These are phyloP conservation scores for Laupala kohalensis DNA, from an alignment of 1,140 invertebrate genomes.

Conservation along the genomic window DNA sequence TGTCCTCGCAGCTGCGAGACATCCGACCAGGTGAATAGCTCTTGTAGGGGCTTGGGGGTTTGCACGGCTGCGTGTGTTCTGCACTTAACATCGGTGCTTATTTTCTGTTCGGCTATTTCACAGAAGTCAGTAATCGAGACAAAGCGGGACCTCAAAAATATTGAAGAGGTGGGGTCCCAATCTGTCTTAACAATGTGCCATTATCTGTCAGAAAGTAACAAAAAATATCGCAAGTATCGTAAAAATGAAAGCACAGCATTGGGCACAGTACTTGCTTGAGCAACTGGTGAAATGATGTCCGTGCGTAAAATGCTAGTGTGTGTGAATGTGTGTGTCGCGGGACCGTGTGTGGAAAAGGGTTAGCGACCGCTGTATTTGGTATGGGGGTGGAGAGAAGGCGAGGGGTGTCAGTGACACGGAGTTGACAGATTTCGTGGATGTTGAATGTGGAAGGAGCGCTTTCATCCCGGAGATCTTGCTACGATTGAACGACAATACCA, in stretches of 20 bases:
- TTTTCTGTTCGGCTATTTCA: background rate
- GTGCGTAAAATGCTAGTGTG: too few species aligned
- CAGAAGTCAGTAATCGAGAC: background rate
- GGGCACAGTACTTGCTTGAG: background rate
- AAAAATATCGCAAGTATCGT: background rate
- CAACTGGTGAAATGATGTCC: background rate
- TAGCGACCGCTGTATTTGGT: background rate
- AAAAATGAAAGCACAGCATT: background rate
- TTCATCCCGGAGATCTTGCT: background rate
- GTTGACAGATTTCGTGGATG: background rate
- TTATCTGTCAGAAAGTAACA: background rate
- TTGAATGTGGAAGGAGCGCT: background rate
- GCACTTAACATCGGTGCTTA: background rate
- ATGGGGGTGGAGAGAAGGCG: background rate
- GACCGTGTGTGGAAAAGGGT: background rate
- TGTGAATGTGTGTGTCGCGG: too few species aligned
- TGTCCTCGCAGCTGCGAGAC: background rate
- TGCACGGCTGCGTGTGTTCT: background rate
- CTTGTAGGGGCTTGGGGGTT: background rate
- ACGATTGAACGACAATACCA: background rate
- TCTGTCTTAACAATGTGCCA: background rate
- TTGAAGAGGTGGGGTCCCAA: background rate
- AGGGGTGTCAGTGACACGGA: background rate
- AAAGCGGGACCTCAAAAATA: background rate
- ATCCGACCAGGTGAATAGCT: background rate